phyloP scores from a whole-genome alignment of 2,888 invertebrate species.

The Exephanes ischioxanthus region DNA sequence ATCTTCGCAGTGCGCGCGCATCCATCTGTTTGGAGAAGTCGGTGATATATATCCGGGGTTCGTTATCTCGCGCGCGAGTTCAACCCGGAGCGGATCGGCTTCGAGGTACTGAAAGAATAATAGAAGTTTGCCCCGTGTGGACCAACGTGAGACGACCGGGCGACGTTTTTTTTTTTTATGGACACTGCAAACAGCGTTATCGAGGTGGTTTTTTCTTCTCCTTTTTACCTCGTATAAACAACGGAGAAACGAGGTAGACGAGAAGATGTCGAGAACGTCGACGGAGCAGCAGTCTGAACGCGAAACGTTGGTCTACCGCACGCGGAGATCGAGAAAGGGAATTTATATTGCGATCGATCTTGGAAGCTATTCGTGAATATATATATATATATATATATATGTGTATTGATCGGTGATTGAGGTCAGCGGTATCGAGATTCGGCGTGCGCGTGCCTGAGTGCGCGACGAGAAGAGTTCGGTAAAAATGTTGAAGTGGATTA shows the following conservation, averaged over 20 bases:
- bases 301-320: not conserved
- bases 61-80: constrained; percentile 40
- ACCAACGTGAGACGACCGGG: constrained; percentile 1
- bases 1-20: not conserved
- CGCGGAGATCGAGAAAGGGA: not conserved
- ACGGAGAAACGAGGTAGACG: not conserved
- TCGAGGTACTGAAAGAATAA: not conserved
- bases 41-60: constrained; percentile 8
- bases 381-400: not conserved
- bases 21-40: constrained; percentile 13
- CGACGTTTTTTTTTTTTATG: not conserved
- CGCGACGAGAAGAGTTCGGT: not conserved
- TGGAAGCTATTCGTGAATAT: constrained; percentile 16
- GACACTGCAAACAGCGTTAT: constrained; percentile 70
- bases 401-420: not conserved
- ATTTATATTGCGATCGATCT: not conserved
- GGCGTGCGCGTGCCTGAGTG: not conserved
- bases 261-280: constrained; percentile 8
- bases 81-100: not conserved
- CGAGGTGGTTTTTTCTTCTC: constrained; percentile 12
- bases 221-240: not conserved
- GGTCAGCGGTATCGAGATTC: not conserved
- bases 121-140: constrained; percentile 1
- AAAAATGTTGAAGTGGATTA: constrained; percentile 84
- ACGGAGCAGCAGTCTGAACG: constrained; percentile 1